A percentile compares a stretch with the other conserved stretches of the same genome.
Conservation (phyloP, 2,888 invertebrate genomes). For the Emmelina monodactyla region DNA sequence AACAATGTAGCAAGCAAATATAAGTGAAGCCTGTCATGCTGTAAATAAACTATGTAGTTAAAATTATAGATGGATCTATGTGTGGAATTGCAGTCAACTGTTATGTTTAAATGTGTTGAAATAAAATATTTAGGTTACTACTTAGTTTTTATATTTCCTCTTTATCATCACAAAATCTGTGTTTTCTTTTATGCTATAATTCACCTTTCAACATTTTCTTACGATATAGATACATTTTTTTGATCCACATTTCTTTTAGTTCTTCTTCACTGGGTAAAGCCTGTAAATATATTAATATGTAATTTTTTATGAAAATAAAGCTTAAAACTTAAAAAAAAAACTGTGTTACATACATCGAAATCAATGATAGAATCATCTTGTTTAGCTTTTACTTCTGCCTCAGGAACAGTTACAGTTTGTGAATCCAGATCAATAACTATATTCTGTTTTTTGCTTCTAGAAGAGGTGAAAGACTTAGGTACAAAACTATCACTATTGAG, state of each 20-base stretch:
- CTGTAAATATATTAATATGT: constrained; percentile 49
- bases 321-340: background rate
- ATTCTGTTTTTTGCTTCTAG: constrained; percentile 70
- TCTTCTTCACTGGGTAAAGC: constrained; percentile 73
- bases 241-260: constrained; percentile 78
- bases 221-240: constrained; percentile 70
- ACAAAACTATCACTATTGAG: constrained; percentile 75
- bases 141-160: constrained; percentile 24
- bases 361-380: constrained; percentile 71
- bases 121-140: constrained; percentile 38
- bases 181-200: too few species aligned
- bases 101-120: constrained; percentile 48
- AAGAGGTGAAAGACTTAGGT: constrained; percentile 67
- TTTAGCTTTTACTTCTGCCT: constrained; percentile 47
- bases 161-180: too few species aligned
- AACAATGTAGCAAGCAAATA: constrained; percentile 18
- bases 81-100: constrained; percentile 16
- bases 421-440: constrained; percentile 77
- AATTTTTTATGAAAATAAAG: background rate
- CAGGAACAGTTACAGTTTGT: constrained; percentile 74
- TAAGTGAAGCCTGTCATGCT: constrained; percentile 16
- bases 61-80: too few species aligned
- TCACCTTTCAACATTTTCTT: constrained; percentile 69
- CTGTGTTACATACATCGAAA: constrained; percentile 63
- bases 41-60: constrained; percentile 55